Evolutionary conservation across 2,888 invertebrate genomes (phyloP).

Genomic region (Aelia acuminata): DNA sequence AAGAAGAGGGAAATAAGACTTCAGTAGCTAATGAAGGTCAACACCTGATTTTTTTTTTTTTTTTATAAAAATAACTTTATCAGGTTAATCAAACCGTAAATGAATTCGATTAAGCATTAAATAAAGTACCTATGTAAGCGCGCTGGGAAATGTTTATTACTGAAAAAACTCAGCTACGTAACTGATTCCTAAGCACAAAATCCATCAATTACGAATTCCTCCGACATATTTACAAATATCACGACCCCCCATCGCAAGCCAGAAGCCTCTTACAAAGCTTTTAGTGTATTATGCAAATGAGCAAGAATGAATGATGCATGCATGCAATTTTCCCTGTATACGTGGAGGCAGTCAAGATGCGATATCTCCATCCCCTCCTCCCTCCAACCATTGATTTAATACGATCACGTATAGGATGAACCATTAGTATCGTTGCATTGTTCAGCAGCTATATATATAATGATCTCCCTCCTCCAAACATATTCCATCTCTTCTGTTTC

Average conservation of each 20-base stretch:
- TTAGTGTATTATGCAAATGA: slow-evolving; percentile 1
- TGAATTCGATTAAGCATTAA: background rate
- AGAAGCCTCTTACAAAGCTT: slow-evolving; percentile 14
- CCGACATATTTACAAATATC: background rate
- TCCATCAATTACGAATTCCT: background rate
- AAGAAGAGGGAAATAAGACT: too few relatives aligned
- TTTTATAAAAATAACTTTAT: too few relatives aligned
- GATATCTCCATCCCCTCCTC: background rate
- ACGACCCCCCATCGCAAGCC: background rate
- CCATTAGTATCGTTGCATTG: background rate
- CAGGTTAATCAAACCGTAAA: background rate
- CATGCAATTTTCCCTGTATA: slow-evolving; percentile 1
- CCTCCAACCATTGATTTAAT: background rate
- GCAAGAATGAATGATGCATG: background rate
- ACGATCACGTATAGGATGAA: slow-evolving; percentile 9
- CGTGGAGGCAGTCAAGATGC: background rate
- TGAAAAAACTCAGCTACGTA: background rate
- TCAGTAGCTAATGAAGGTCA: too few relatives aligned
- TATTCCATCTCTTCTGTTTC: background rate
- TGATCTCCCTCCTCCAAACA: background rate
- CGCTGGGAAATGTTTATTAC: background rate
- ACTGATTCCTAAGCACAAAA: background rate
- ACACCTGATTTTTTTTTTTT: too few relatives aligned
- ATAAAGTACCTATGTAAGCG: background rate
- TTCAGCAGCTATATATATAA: background rate